These are phyloP conservation scores for Puma concolor DNA, from an alignment of 2,113 vertebrate species.

Conservation along the genomic window DNA sequence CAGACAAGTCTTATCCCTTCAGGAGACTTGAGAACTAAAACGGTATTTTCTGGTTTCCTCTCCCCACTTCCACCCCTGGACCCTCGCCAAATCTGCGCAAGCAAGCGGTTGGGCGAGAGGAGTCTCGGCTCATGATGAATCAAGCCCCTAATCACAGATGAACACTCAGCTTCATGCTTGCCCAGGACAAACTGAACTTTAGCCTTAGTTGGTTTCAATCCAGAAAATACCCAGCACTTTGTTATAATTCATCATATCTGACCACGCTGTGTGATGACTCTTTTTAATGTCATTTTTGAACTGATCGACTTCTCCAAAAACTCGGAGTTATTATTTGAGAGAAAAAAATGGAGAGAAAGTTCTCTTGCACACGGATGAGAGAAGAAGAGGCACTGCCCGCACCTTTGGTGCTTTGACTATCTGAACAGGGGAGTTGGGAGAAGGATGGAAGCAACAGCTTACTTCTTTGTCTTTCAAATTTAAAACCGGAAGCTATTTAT, in stretches of 20 bases:
- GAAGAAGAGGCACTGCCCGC: too few relatives aligned
- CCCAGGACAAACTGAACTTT: neutral
- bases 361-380: neutral
- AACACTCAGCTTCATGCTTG: neutral
- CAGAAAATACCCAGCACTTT: neutral
- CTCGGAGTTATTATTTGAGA: neutral
- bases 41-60: constrained; percentile 8
- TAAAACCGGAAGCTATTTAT: neutral
- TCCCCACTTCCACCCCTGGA: neutral
- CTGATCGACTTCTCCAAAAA: neutral
- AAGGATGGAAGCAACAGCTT: too few relatives aligned
- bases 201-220: neutral
- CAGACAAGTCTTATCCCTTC: neutral
- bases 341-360: neutral
- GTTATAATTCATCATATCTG: neutral
- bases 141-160: neutral
- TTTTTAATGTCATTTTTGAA: neutral
- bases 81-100: neutral
- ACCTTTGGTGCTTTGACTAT: neutral
- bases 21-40: neutral
- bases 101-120: neutral
- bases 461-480: neutral
- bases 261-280: neutral
- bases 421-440: neutral
- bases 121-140: neutral